These are phyloP conservation scores for Eupleurogrammus muticus DNA, from an alignment of 2,797 vertebrate species.

Conservation along the genomic window DNA sequence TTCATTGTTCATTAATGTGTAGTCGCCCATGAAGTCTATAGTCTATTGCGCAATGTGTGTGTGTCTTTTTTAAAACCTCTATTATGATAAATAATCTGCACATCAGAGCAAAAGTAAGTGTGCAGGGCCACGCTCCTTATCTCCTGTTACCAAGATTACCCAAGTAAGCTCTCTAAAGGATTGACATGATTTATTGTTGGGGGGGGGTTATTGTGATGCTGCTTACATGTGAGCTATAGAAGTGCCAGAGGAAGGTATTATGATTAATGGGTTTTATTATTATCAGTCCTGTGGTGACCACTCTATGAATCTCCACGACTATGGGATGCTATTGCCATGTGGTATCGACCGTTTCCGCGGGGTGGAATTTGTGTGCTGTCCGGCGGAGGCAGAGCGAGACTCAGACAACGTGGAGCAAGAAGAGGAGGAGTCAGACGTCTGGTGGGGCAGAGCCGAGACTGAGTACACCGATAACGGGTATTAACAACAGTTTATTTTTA, in stretches of 20 bases:
- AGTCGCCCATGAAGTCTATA: neutral
- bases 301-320: conserved; percentile 95
- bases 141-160: conserved; percentile 1
- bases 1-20: neutral
- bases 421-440: conserved; percentile 94
- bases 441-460: conserved; percentile 95
- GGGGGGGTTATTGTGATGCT: conserved; percentile 7
- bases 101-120: neutral
- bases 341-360: conserved; percentile 96
- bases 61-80: neutral
- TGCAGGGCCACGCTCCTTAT: neutral
- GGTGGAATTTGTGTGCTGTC: conserved; percentile 98
- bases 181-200: conserved; percentile 11
- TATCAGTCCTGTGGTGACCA: conserved; percentile 94
- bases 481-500: neutral
- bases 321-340: conserved; percentile 96
- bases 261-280: conserved; percentile 35
- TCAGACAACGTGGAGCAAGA: conserved; percentile 88
- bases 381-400: conserved; percentile 87
- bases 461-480: conserved; percentile 94
- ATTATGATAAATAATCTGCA: conserved; percentile 1
- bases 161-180: neutral
- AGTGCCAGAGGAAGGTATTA: neutral
- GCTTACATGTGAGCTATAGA: neutral
- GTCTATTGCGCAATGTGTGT: too few species aligned